Percentiles rank a stretch among this genome's conserved stretches.
These are phyloP conservation scores for Origma solitaria DNA, from an alignment of 2,113 vertebrate genomes.

Conservation along the genomic window DNA sequence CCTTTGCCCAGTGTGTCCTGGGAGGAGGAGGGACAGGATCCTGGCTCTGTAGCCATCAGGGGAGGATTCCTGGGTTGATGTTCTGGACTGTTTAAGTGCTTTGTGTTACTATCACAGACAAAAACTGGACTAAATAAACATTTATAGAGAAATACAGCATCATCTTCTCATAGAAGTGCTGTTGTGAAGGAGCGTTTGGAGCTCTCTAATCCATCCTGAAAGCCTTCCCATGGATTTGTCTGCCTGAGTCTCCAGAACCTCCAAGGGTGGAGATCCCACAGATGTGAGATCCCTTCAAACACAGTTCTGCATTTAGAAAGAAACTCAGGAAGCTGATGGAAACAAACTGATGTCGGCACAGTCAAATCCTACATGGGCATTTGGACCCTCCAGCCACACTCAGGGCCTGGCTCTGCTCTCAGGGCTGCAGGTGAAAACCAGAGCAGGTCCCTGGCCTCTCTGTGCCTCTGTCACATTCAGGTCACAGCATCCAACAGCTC, in stretches of 20 bases:
- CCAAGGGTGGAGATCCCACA: background rate
- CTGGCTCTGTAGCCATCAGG: fast-evolving
- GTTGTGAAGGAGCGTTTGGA: background rate
- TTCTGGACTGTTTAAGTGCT: background rate
- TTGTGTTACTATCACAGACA: background rate
- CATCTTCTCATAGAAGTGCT: background rate
- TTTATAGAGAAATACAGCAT: background rate
- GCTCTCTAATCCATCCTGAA: background rate
- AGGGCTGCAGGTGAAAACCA: background rate
- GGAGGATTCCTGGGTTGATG: background rate
- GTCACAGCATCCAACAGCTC: background rate
- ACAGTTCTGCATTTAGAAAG: background rate
- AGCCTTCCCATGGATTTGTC: background rate
- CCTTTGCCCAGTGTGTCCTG: background rate
- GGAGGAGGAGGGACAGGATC: background rate
- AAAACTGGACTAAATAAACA: background rate
- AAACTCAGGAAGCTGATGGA: background rate
- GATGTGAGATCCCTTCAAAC: background rate
- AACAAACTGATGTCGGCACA: background rate
- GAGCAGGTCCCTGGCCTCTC: background rate
- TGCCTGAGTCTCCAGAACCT: background rate
- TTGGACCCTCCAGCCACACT: background rate
- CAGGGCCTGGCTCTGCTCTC: background rate
- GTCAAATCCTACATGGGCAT: fast-evolving
- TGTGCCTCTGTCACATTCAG: background rate